Conservation (phyloP, 2,888 invertebrate genomes). For the Drosophila aldrichi region DNA sequence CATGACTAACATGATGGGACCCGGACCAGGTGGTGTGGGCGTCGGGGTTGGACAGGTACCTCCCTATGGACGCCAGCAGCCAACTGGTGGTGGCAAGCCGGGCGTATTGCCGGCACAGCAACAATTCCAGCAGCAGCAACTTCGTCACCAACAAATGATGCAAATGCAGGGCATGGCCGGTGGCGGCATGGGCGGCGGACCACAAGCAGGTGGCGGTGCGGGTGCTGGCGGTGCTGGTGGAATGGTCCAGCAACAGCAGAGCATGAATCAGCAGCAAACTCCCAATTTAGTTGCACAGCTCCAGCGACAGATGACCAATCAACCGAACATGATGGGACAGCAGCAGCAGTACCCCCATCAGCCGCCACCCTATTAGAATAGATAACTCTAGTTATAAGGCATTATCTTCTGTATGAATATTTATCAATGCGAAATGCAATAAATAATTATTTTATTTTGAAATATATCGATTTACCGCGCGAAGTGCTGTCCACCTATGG, state of each 20-base stretch:
- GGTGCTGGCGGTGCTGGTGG: conserved; percentile 80
- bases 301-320: conserved; percentile 87
- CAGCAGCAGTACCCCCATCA: conserved; percentile 85
- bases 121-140: conserved; percentile 86
- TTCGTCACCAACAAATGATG: conserved; percentile 90
- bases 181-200: conserved; percentile 80
- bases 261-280: conserved; percentile 87
- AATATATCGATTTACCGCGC: conserved; percentile 3
- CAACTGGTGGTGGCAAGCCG: conserved; percentile 82
- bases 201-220: conserved; percentile 76
- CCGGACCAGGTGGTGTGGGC: conserved; percentile 73
- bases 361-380: conserved; percentile 66
- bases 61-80: conserved; percentile 89
- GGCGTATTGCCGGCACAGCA: conserved; percentile 82
- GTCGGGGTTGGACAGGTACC: conserved; percentile 89
- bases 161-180: conserved; percentile 86
- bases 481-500: conserved; percentile 30
- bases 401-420: conserved; percentile 51
- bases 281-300: conserved; percentile 89
- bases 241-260: conserved; percentile 86
- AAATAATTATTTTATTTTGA: conserved; percentile 55
- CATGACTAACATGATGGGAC: conserved; percentile 88
- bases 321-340: conserved; percentile 83
- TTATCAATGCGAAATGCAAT: conserved; percentile 68
- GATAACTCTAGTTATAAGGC: conserved; percentile 45